Evolutionary conservation across 2,797 vertebrate genomes (phyloP), one percentile per base, ranked within the genome.

Genomic region (Chrysocyon brachyurus): DNA sequence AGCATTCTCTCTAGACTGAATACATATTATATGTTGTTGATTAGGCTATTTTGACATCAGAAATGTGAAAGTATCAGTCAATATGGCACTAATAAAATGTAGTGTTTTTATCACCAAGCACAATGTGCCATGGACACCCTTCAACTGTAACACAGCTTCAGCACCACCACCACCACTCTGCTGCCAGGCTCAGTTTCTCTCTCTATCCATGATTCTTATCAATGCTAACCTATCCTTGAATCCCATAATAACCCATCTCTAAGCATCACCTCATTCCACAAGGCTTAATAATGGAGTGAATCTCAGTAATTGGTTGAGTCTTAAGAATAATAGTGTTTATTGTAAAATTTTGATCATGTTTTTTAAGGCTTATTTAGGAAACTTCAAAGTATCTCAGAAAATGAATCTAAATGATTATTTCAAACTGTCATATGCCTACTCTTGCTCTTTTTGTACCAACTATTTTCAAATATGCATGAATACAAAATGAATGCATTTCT

Each of bases 401-500:
- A 78, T 87, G 6, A 78, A 89, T 72, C 61, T 61, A 86, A 94
- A 75, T 75, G 5, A 22, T 31, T 68, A 28, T 88, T 57, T 81
- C 57, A 73, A 94, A 92, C 87, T 75, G 19, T 19, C 24, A 26
- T 33, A n/a, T 28, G 14, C 21, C n/a, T 86, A 7, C 15, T 56
- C 6, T 70, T 78, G 9, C 11, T 84, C 4, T 87, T 59, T 49
- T 40, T 54, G 11, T 46, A 6, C 12, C 15, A 61, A 49, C 49
- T 84, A 24, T 75, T 57, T 75, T 81, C 64, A 75, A 88, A 82
- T 86, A 56, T 52, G n/a, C 12, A 8, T 85, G 57, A 91, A 79
- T 26, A 31, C 12, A 91, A 82, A 95, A 89, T 33, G 11, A 97
- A 73, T 52, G 21, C 52, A 66, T 19, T 81, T 75, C 12, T 95